Conservation (phyloP, 2,797 vertebrate genomes). For the Acrossocheilus wenchowensis region DNA sequence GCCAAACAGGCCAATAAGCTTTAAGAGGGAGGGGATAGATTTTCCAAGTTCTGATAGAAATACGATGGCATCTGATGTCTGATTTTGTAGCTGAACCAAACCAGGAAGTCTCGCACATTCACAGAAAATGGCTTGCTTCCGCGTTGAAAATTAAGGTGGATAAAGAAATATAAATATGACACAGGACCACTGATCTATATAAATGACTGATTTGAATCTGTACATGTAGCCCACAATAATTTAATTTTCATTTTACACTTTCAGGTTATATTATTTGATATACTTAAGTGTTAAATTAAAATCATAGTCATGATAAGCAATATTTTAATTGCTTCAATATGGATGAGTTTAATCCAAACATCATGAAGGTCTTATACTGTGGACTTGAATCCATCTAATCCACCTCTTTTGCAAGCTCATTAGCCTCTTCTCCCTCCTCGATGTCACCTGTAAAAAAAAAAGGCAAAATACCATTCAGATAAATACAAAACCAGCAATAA, state of each 20-base stretch:
- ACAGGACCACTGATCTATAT: too few relatives aligned
- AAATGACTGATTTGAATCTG: not conserved
- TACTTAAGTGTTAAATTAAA: not conserved
- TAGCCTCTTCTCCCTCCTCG: too few relatives aligned
- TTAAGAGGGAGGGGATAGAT: too few relatives aligned
- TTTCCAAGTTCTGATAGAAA: too few relatives aligned
- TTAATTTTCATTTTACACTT: not conserved
- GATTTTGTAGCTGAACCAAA: too few relatives aligned
- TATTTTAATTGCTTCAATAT: not conserved
- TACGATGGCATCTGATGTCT: too few relatives aligned
- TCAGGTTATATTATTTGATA: not conserved
- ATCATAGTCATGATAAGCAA: not conserved
- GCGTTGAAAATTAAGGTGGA: too few relatives aligned
- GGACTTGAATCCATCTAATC: not conserved
- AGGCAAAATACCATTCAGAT: not conserved
- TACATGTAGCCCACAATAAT: not conserved
- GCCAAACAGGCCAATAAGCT: too few relatives aligned
- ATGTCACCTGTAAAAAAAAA: not conserved
- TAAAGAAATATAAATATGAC: too few relatives aligned
- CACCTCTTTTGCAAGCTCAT: accelerated
- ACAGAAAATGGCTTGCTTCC: too few relatives aligned
- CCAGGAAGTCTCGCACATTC: too few relatives aligned
- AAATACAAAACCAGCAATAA: not conserved
- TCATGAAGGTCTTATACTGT: not conserved
- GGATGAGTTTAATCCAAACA: not conserved